Evolutionary conservation across 1,140 invertebrate species (phyloP).

Genomic region (Popillia japonica): DNA sequence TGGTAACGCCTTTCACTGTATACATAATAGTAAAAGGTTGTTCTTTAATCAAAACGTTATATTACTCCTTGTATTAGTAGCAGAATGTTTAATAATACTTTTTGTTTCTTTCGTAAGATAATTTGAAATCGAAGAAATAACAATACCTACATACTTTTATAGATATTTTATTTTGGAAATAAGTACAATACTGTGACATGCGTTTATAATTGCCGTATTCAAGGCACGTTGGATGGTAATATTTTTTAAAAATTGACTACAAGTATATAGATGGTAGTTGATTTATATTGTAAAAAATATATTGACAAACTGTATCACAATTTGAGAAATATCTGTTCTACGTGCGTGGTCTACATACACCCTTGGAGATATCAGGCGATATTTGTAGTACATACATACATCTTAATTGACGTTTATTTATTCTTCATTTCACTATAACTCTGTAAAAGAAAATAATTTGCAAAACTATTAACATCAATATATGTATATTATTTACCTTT

Average conservation of each 20-base stretch:
- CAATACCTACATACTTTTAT: too few relatives aligned
- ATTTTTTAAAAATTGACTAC: neutral
- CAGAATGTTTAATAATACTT: too few relatives aligned
- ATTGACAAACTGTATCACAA: conserved; percentile 5
- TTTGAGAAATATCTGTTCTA: neutral
- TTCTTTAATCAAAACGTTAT: too few relatives aligned
- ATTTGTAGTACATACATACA: neutral
- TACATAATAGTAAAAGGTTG: too few relatives aligned
- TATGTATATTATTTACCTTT: conserved; percentile 50
- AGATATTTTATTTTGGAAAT: neutral
- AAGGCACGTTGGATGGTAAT: neutral
- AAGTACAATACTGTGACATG: neutral
- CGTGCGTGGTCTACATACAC: neutral
- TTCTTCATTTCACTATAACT: conserved; percentile 33
- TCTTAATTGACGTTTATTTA: conserved; percentile 30
- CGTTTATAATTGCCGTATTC: neutral
- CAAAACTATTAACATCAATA: neutral
- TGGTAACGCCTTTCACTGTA: too few relatives aligned
- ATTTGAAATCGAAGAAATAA: too few relatives aligned
- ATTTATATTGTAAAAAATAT: neutral
- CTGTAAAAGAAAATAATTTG: conserved; percentile 16
- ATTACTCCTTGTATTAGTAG: too few relatives aligned
- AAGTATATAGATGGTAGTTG: neutral
- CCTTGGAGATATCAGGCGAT: neutral
- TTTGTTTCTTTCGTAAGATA: too few relatives aligned